These are phyloP conservation scores for Coreoperca whiteheadi DNA, from an alignment of 2,113 vertebrate genomes.

Conservation along the genomic window DNA sequence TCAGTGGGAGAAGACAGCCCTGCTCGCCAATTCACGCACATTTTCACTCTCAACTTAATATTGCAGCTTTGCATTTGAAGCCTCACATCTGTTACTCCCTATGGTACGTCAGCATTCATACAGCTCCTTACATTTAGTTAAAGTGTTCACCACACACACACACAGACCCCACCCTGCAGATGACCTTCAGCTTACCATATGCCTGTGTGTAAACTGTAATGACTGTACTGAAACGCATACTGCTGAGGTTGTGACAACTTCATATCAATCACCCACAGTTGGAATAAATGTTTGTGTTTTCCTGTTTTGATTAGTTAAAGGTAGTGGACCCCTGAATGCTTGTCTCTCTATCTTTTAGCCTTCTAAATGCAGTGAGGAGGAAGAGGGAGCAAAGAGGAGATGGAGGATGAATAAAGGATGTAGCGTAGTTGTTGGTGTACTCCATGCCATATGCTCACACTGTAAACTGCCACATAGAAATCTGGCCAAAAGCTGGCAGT, in stretches of 20 bases:
- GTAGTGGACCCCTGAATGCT: constrained; percentile 15
- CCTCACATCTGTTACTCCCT: constrained; percentile 48
- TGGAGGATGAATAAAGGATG: constrained; percentile 7
- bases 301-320: constrained; percentile 53
- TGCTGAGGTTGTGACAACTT: constrained; percentile 33
- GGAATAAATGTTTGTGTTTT: constrained; percentile 62
- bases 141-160: not conserved
- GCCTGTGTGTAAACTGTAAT: constrained; percentile 40
- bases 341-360: constrained; percentile 2
- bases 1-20: constrained; percentile 18
- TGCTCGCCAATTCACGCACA: constrained; percentile 23
- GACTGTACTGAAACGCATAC: constrained; percentile 42
- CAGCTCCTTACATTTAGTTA: constrained; percentile 69
- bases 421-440: not conserved
- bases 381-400: not conserved
- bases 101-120: constrained; percentile 62
- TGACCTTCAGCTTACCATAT: constrained; percentile 69
- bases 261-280: constrained; percentile 60
- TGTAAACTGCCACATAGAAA: constrained; percentile 15
- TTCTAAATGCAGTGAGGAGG: not conserved
- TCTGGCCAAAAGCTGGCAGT: constrained; percentile 12
- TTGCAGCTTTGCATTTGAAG: constrained; percentile 35
- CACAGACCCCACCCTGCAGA: constrained; percentile 7
- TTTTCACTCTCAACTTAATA: constrained; percentile 47
- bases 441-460: constrained; percentile 8